Evolutionary conservation across 2,797 vertebrate species (phyloP), one percentile per base, ranked within the genome.

Genomic region (Enteromius afrohamiltoni): DNA sequence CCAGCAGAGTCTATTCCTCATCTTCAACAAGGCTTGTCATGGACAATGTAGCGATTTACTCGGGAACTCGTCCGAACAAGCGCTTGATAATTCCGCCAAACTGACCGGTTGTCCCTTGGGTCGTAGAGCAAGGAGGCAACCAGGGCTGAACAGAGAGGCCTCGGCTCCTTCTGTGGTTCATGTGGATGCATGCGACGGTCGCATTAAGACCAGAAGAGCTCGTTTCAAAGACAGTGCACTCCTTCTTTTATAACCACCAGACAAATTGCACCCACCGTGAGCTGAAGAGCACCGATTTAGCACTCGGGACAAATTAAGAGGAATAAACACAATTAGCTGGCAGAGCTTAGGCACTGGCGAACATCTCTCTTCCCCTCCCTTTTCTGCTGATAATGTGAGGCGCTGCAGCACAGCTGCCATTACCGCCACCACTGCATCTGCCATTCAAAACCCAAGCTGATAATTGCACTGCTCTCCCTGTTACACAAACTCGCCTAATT

Each of bases 301-400:
- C 91, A 93, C 92, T 94, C 87, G 65, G 91, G 92, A 91, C 91
- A 93, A 94, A 95, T 95, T 94, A 94, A 95, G 92, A 93, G 90
- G 90, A 94, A 94, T 94, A 94, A 94, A 94, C 92, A 94, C 91
- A 94, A 95, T 95, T 94, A 94, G 89, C 83, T 83, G 84, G 78
- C 83, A 89, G 92, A 90, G 89, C 88, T 91, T 90, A 91, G 89
- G 88, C 83, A 64, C 85, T 53, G 29, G 79, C 34, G 34, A 80
- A 80, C 80, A 83, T 77, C 65, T 68, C 68, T 77, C 83, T 79
- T 78, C 68, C 64, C 21, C 73, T 76, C 67, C 70, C 82, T 47
- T 67, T 79, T 51, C 83, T 85, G 76, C 76, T 83, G 21, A 90
- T 84, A 82, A 89, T 89, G 90, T 87, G 51, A 76, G 90, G 89